These are phyloP conservation scores for Dicrostonyx torquatus DNA, from an alignment of 2,797 vertebrate genomes.

Conservation along the genomic window DNA sequence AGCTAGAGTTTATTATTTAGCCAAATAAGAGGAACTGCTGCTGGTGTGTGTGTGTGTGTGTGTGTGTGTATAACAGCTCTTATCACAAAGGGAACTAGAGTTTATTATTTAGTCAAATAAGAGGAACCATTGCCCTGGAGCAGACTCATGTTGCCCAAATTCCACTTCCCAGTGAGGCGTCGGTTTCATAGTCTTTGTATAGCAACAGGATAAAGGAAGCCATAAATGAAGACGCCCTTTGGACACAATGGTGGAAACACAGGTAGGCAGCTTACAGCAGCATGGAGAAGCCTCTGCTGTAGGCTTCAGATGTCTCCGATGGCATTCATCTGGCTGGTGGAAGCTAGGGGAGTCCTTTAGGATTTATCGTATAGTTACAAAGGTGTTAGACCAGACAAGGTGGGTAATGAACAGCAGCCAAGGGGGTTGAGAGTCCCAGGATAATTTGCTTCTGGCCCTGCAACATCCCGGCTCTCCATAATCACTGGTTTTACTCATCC, in stretches of 20 bases:
- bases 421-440: background rate
- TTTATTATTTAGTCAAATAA: background rate
- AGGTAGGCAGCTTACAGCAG: background rate
- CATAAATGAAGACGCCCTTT: background rate
- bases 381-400: background rate
- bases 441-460: background rate
- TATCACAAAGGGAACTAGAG: background rate
- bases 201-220: background rate
- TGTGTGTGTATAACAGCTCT: background rate
- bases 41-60: no score
- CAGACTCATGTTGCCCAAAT: background rate
- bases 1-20: no score
- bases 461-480: background rate
- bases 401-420: accelerated
- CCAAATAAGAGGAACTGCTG: no score
- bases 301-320: background rate
- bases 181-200: background rate
- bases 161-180: no score
- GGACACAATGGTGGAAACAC: background rate
- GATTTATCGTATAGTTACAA: background rate
- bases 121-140: background rate
- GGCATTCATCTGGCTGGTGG: background rate
- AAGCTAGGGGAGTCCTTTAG: background rate
- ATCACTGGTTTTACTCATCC: background rate
- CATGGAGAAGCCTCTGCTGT: background rate